Evolutionary conservation across 2,797 vertebrate species (phyloP).

Genomic region (Schizopygopsis malacanthus): DNA sequence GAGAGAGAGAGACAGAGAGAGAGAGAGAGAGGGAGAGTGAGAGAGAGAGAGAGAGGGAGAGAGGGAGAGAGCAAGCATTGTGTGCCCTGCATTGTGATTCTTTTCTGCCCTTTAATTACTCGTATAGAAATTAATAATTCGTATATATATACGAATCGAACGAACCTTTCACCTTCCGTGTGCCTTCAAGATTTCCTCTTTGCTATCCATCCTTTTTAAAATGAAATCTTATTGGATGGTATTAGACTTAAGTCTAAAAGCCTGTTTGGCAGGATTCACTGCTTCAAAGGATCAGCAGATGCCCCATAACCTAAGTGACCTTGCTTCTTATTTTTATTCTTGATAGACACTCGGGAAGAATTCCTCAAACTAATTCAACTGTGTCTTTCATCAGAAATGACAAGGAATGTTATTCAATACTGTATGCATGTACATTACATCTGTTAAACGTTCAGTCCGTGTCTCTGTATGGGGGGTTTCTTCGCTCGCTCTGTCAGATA

Average conservation of each 20-base stretch:
- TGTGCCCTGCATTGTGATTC: not conserved
- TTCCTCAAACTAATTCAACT: not conserved
- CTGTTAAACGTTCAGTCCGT: not conserved
- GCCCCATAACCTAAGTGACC: not conserved
- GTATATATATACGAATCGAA: not conserved
- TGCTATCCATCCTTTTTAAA: not conserved
- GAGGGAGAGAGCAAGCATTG: not conserved
- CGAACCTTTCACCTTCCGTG: not conserved
- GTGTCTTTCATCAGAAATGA: not conserved
- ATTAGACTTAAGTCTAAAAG: not conserved
- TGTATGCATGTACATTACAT: not conserved
- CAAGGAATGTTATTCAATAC: not conserved
- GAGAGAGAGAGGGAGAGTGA: too few species aligned
- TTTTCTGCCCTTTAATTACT: constrained; percentile 1
- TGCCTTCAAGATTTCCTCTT: not conserved
- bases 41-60: too few species aligned
- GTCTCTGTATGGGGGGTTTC: not conserved
- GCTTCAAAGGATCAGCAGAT: constrained; percentile 7
- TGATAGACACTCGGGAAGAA: not conserved
- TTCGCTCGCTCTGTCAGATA: not conserved
- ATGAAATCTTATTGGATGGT: not conserved
- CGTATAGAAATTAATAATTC: not conserved
- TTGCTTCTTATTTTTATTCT: constrained; percentile 8
- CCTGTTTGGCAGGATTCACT: not conserved
- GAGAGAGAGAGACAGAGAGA: not conserved